phyloP scores from a whole-genome alignment of 2,113 vertebrate genomes.

The Colaptes auratus region DNA sequence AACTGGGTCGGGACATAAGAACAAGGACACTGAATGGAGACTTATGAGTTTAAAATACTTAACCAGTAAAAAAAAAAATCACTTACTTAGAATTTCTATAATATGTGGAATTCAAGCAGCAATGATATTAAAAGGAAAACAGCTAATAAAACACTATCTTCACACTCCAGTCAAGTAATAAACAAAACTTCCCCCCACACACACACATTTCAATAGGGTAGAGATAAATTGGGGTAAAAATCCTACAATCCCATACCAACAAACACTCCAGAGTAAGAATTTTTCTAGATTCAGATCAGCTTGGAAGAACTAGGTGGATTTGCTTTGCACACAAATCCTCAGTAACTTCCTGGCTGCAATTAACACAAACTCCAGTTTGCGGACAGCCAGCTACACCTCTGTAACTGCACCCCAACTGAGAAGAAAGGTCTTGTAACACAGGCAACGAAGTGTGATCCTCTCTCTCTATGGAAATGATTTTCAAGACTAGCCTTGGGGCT shows the following conservation, averaged over 20 bases:
- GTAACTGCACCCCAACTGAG: neutral
- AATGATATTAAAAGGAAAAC: neutral
- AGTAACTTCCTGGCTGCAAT: neutral
- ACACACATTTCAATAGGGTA: neutral
- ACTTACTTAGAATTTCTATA: neutral
- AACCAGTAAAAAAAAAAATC: neutral
- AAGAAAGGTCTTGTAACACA: neutral
- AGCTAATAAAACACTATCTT: neutral
- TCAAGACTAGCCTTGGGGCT: neutral
- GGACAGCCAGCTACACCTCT: neutral
- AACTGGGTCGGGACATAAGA: neutral
- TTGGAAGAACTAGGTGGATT: slow-evolving; percentile 6
- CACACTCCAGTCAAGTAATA: neutral
- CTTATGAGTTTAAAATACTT: neutral
- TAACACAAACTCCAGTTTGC: neutral
- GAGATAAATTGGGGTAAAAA: fast-evolving
- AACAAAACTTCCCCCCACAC: neutral
- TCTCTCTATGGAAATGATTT: neutral
- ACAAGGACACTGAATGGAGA: neutral
- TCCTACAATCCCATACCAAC: neutral
- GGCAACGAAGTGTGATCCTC: slow-evolving; percentile 1
- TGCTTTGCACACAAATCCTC: neutral
- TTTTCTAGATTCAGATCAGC: neutral
- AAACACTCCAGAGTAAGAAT: neutral
- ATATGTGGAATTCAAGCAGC: neutral